Evolutionary conservation across 2,797 vertebrate genomes (phyloP).

Genomic region (Danio albolineatus): DNA sequence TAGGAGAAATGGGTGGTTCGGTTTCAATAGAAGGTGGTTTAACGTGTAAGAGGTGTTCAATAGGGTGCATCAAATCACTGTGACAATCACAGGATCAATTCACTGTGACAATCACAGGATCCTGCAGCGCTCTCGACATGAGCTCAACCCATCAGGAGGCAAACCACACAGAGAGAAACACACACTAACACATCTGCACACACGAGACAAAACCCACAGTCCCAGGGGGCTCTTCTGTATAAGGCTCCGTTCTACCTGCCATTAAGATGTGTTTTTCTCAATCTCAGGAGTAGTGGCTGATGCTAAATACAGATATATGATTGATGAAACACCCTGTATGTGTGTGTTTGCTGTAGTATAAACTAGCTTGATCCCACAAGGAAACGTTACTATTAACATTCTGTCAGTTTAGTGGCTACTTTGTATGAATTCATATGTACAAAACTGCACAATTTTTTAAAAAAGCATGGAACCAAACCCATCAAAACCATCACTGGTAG

Average conservation of each 20-base stretch:
- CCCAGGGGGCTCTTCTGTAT: neutral
- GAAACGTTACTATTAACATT: too few species aligned
- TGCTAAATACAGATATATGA: too few species aligned
- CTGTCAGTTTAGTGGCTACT: too few species aligned
- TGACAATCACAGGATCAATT: conserved; percentile 40
- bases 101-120: conserved; percentile 36
- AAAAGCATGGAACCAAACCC: too few species aligned
- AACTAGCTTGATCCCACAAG: too few species aligned
- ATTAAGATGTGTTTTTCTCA: too few species aligned
- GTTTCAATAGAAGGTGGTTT: neutral
- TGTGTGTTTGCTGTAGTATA: too few species aligned
- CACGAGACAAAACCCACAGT: conserved; percentile 15
- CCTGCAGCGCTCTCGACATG: conserved; percentile 35
- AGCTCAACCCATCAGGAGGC: conserved; percentile 53
- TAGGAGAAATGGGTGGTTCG: neutral
- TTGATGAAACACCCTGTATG: too few species aligned
- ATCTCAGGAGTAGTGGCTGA: too few species aligned
- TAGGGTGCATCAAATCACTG: conserved; percentile 1
- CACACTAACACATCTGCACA: conserved; percentile 23
- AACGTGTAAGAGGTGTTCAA: conserved; percentile 8
- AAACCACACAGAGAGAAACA: conserved; percentile 30
- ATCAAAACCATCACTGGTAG: too few species aligned
- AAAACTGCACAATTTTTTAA: too few species aligned
- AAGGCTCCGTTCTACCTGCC: neutral
- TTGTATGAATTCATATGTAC: too few species aligned